Evolutionary conservation across 2,113 vertebrate genomes (phyloP).

Genomic region (Orthonyx spaldingii): DNA sequence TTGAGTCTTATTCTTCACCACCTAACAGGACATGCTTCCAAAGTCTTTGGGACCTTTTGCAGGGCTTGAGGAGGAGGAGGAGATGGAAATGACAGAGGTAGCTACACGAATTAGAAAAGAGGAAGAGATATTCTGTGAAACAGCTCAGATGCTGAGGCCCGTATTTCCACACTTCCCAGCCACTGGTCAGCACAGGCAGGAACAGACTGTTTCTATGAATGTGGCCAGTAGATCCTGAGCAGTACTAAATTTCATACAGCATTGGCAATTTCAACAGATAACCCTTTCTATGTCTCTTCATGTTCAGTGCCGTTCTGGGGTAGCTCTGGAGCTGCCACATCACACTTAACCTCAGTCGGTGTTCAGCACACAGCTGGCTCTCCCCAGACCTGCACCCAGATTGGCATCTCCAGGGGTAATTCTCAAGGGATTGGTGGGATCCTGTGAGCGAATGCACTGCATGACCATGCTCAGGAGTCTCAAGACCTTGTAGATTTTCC

Average conservation of each 20-base stretch:
- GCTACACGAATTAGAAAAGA: neutral
- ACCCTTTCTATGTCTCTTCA: neutral
- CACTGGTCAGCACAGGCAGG: neutral
- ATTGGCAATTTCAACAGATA: neutral
- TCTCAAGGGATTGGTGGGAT: neutral
- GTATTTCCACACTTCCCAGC: neutral
- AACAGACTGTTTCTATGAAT: neutral
- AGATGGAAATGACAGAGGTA: neutral
- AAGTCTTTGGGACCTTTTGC: neutral
- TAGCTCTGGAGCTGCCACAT: neutral
- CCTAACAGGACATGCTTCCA: neutral
- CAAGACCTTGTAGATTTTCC: neutral
- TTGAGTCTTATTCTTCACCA: neutral
- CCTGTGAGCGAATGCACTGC: neutral
- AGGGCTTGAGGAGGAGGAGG: neutral
- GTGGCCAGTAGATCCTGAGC: neutral
- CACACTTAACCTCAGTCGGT: neutral
- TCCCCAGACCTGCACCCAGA: neutral
- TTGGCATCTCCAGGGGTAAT: neutral
- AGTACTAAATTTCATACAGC: neutral
- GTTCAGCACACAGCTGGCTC: rapidly evolving
- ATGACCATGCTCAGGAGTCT: neutral
- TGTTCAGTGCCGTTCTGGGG: neutral
- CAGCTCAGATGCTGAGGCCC: neutral
- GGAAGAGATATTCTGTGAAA: neutral